Conservation (phyloP, 2,113 vertebrate genomes). For the Oxygymnocypris stewartii region DNA sequence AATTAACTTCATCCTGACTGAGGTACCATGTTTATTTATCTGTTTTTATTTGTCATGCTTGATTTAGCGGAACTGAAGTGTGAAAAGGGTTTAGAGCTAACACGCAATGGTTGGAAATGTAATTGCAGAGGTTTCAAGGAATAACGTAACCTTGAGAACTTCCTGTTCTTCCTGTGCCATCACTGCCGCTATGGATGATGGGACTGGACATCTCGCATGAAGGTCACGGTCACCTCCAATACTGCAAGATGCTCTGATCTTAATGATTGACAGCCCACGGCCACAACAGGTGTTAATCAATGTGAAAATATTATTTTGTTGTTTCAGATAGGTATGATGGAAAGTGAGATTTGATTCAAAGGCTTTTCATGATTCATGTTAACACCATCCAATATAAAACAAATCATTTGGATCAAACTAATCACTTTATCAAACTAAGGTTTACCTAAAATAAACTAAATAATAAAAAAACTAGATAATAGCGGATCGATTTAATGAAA, state of each 20-base stretch:
- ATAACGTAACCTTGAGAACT: conserved; percentile 61
- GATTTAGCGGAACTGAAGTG: conserved; percentile 68
- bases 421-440: no score
- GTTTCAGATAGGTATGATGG: not conserved
- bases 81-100: conserved; percentile 69
- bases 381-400: not conserved
- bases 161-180: conserved; percentile 54
- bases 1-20: conserved; percentile 24
- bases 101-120: conserved; percentile 57
- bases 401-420: no score
- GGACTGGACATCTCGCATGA: conserved; percentile 57
- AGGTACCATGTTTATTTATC: conserved; percentile 66
- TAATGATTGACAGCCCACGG: not conserved
- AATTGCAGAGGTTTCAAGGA: conserved; percentile 50
- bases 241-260: conserved; percentile 2
- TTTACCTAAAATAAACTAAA: no score
- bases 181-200: conserved; percentile 19
- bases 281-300: not conserved
- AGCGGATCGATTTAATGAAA: not conserved
- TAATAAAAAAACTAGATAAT: not conserved
- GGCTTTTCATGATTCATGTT: not conserved
- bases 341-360: not conserved
- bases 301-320: not conserved
- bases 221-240: conserved; percentile 10
- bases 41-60: conserved; percentile 68